Base-by-base conservation (phyloP, 1,140 invertebrate species). In the Lepidurus packardi region DNA sequence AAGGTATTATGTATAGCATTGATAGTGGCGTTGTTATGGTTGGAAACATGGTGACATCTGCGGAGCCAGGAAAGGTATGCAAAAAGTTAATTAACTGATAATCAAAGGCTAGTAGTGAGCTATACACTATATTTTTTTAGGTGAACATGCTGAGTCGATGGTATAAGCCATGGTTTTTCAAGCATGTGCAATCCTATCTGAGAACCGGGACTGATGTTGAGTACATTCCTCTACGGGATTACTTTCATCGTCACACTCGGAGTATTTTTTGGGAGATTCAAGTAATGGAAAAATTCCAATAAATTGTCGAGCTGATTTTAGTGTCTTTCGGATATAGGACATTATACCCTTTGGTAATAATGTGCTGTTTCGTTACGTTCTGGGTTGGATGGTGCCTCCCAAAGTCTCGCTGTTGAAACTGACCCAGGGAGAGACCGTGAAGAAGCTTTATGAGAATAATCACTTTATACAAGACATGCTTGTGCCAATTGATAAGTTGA, bases 381-480 rank as follows among this genome's bases (percentile, higher is more conserved):
- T 93, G 78, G 93, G 93, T 1, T 94, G 93, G 93, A 85, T 92
- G 83, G 90, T 93, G 83, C 93, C 93, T 1, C 92, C 92, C 1
- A 94, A 94, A 84, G 90, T 95, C 9, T 92, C 92, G 0, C 85
- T 95, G 7, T 85, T 95, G 74, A 95, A 95, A 83, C 84, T 94
- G 45, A 94, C 93, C 1, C 93, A 94, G 84, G 91, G 91, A 0
- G 85, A 90, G 78, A 89, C 91, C 1, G 88, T 92, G 0, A 90
- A 90, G 80, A 88, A 89, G 80, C 85, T 95, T 75, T 94, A 94
- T 83, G 91, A 94, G 81, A 88, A 90, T 78, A 88, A 90, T 78
- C 93, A 94, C 83, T 88, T 94, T n/a, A 90, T 94, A 75, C 92
- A 94, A 83, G 93, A 95, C 82, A 93, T 95, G 90, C 85, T 95